These are phyloP conservation scores for Epirrhoe alternata DNA, from an alignment of 2,888 invertebrate species.

Conservation along the genomic window DNA sequence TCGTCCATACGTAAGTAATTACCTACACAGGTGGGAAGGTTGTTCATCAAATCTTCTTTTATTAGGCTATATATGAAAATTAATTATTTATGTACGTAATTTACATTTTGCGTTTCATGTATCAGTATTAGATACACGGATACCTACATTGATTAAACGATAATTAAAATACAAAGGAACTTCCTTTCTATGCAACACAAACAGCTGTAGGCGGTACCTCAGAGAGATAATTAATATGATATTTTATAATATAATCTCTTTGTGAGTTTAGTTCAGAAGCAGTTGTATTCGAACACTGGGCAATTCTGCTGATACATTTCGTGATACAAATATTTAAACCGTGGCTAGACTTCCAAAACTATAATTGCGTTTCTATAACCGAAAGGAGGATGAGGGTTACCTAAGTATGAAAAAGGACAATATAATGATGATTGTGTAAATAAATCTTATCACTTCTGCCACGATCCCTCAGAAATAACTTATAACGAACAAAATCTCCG, in stretches of 20 bases:
- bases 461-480: neutral
- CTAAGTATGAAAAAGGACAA: neutral
- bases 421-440: neutral
- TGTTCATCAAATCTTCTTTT: no score
- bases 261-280: conserved; percentile 11
- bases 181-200: conserved; percentile 13
- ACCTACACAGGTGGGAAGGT: no score
- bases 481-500: conserved; percentile 11
- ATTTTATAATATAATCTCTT: conserved; percentile 39
- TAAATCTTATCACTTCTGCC: neutral
- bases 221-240: conserved; percentile 1
- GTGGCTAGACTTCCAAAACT: no score
- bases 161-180: conserved; percentile 22
- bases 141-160: conserved; percentile 19
- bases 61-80: neutral
- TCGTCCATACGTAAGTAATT: no score
- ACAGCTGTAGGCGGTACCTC: conserved; percentile 4
- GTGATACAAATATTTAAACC: no score
- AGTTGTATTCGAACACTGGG: neutral
- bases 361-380: no score
- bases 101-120: no score
- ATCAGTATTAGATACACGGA: neutral
- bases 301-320: no score
- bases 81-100: neutral
- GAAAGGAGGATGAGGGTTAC: no score